These are phyloP conservation scores for Rhaphigaster nebulosa DNA, from an alignment of 2,888 invertebrate genomes.

Conservation along the genomic window DNA sequence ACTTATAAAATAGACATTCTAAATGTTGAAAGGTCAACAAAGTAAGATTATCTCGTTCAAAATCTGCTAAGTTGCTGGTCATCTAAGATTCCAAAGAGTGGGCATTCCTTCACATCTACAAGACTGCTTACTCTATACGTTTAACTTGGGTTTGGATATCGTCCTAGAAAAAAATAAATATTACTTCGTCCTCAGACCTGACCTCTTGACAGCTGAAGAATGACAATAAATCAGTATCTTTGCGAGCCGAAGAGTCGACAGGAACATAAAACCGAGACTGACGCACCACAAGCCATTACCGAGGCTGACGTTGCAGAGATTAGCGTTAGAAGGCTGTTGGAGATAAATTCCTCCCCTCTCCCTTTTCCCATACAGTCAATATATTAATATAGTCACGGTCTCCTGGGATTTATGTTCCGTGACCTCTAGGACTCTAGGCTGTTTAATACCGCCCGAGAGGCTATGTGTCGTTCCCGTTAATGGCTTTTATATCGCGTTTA, in stretches of 20 bases:
- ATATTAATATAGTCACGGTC: slow-evolving; percentile 12
- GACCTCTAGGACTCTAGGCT: background rate
- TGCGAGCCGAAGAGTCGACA: background rate
- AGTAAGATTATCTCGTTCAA: background rate
- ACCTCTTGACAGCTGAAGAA: background rate
- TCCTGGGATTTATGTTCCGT: background rate
- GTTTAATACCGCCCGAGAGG: background rate
- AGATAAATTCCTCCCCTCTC: background rate
- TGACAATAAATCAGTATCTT: slow-evolving; percentile 22
- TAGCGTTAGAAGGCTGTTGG: slow-evolving; percentile 2
- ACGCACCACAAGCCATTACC: slow-evolving; percentile 10
- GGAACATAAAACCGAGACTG: slow-evolving; percentile 12
- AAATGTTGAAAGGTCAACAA: background rate
- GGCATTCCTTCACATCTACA: background rate
- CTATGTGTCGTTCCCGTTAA: slow-evolving; percentile 7
- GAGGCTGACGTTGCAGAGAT: slow-evolving; percentile 15
- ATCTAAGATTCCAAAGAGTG: background rate
- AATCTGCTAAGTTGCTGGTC: background rate
- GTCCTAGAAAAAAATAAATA: background rate
- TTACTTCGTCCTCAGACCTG: background rate
- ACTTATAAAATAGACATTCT: background rate
- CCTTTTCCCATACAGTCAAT: background rate
- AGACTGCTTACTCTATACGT: background rate
- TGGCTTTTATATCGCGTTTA: slow-evolving; percentile 9
- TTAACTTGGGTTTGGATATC: background rate